Evolutionary conservation across 2,113 vertebrate genomes (phyloP).

Genomic region (Hemiprocne comata): DNA sequence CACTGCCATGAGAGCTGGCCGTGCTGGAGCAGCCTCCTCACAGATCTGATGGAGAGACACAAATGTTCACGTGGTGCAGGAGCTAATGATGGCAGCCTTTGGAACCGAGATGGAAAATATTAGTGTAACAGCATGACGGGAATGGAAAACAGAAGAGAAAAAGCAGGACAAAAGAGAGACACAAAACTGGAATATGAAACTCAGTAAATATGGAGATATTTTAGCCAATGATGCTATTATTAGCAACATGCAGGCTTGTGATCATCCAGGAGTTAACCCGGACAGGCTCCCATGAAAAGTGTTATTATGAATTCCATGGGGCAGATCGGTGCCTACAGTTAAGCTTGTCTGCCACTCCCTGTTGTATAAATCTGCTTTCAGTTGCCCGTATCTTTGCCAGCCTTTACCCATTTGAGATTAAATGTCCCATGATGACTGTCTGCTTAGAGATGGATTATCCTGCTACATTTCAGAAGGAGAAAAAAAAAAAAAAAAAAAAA

Average conservation of each 20-base stretch:
- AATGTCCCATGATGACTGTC: background rate
- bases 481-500: background rate
- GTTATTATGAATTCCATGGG: background rate
- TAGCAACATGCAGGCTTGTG: background rate
- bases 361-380: background rate
- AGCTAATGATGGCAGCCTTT: conserved; percentile 53
- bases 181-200: background rate
- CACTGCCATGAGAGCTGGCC: conserved; percentile 49
- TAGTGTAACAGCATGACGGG: conserved; percentile 54
- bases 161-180: background rate
- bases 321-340: background rate
- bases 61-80: conserved; percentile 44
- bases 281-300: background rate
- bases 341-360: background rate
- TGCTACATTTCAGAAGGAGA: background rate
- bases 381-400: background rate
- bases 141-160: conserved; percentile 46
- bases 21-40: conserved; percentile 13
- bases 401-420: background rate
- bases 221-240: background rate
- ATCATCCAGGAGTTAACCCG: background rate
- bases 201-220: background rate
- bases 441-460: background rate
- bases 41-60: conserved; percentile 29
- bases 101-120: conserved; percentile 63